A percentile compares a stretch with the other conserved stretches of the same genome.
Evolutionary conservation across 1,140 invertebrate genomes (phyloP).

Genomic region (Brachystomella parvula): DNA sequence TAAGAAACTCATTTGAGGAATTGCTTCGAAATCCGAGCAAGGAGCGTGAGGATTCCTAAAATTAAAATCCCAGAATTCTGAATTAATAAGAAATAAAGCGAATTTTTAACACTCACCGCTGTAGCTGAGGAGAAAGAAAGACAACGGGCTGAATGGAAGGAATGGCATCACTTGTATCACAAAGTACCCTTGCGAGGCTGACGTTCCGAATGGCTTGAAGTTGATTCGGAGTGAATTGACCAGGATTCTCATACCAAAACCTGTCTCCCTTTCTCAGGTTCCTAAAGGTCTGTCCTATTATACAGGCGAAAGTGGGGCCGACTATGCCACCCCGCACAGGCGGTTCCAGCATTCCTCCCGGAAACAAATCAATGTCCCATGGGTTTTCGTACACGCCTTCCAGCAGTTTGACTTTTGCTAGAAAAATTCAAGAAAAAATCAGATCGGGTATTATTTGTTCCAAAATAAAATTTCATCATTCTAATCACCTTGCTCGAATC

Average conservation of each 20-base stretch:
- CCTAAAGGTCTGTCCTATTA: conserved; percentile 87
- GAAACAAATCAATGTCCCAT: conserved; percentile 44
- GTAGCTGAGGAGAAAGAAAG: conserved; percentile 38
- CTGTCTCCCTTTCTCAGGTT: conserved; percentile 59
- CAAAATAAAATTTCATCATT: not conserved
- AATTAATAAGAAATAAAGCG: not conserved
- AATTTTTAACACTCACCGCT: conserved; percentile 24
- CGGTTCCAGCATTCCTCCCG: conserved; percentile 67
- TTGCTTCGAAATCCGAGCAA: conserved; percentile 21
- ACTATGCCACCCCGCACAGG: conserved; percentile 77
- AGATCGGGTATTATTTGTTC: conserved; percentile 1
- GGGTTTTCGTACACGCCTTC: conserved; percentile 24
- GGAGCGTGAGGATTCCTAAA: conserved; percentile 25
- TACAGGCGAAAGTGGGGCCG: conserved; percentile 91
- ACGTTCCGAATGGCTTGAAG: conserved; percentile 56
- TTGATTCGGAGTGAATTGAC: conserved; percentile 59
- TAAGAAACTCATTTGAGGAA: conserved; percentile 14
- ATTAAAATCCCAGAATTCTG: not conserved
- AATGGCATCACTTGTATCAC: conserved; percentile 59
- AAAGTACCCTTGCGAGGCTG: conserved; percentile 57
- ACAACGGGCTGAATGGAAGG: conserved; percentile 42
- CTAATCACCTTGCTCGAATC: conserved; percentile 42
- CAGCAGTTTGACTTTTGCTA: conserved; percentile 33
- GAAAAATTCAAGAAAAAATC: conserved; percentile 21
- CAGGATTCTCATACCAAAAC: conserved; percentile 66